Evolutionary conservation across 1,140 invertebrate genomes (phyloP), one percentile per base, ranked within the genome.

Genomic region (Trigoniulus corallinus): DNA sequence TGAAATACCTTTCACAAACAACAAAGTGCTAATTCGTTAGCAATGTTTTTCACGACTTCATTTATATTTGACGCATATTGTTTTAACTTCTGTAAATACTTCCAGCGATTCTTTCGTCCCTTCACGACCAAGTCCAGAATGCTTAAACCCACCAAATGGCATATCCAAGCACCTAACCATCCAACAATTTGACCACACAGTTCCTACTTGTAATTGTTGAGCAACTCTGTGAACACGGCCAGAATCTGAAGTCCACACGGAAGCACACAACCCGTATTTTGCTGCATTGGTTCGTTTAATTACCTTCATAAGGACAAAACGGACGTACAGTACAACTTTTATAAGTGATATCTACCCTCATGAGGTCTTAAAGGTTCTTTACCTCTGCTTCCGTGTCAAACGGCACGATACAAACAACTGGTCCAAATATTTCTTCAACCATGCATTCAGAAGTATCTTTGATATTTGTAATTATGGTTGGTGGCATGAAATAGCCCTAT

Each of bases 151-250:
- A 41, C 76, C 76, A 59, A 78, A 78, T 2, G 76, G 76, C 72
- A 79, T 72, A 52, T 74, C 71, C 15, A 78, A 59, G 47, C 61
- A 58, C 4, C 69, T 53, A 13, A 75, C 63, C 53, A 78, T 53
- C 75, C 76, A 78, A 57, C 73, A 76, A 53, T 78, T 78, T 20
- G 66, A 66, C 76, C 76, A 78, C 21, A 78, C 74, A 2, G 75
- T 78, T 1, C 76, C 76, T 24, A 66, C 72, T 59, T 72, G 58
- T 29, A 75, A 52, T 52, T 64, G 57, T 12, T 65, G 62, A 24
- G 73, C 68, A 3, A 74, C 61, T 22, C 68, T 58, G 53, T 74
- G 71, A 3, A 72, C 58, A 27, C 62, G 58, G 3, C 63, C 60
- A 2, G 67, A 55, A 56, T 74, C 61, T 24, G 63, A 53, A 3